Conservation (phyloP, 64 coral and sea anemone species). For the Montipora sp. region DNA sequence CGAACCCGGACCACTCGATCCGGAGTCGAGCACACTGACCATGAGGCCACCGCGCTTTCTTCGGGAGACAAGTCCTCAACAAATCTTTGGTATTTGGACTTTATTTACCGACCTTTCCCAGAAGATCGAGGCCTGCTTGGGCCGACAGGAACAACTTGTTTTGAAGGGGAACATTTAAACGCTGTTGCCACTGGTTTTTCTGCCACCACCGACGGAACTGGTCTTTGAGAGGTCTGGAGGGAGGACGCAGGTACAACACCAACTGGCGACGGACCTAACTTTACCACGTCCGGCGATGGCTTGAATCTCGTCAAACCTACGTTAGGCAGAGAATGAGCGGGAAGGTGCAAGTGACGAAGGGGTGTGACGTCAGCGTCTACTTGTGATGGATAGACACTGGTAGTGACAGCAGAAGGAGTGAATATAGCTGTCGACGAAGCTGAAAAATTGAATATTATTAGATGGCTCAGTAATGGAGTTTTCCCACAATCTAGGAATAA, state of each 20-base stretch:
- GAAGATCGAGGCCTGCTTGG: neutral
- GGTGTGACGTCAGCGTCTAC: neutral
- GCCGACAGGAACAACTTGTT: conserved; percentile 21
- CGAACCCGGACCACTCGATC: too few relatives aligned
- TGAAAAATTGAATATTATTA: neutral
- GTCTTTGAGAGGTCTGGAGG: neutral
- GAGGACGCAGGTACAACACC: neutral
- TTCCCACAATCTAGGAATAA: too few relatives aligned
- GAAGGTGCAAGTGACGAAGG: neutral
- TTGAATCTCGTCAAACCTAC: conserved; percentile 44
- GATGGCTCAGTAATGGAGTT: too few relatives aligned
- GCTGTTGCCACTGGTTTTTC: neutral
- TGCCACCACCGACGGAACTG: neutral
- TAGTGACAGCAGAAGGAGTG: neutral
- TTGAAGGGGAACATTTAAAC: neutral
- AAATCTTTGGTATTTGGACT: too few relatives aligned
- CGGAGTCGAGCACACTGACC: too few relatives aligned
- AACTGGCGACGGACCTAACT: neutral
- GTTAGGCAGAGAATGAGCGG: neutral
- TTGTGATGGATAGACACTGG: neutral
- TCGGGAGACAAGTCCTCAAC: too few relatives aligned
- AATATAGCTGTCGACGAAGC: neutral
- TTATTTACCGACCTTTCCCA: neutral
- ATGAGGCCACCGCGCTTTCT: too few relatives aligned
- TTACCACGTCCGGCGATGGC: conserved; percentile 26